Evolutionary conservation across 1,140 invertebrate species (phyloP).

Genomic region (Temnothorax longispinosus): DNA sequence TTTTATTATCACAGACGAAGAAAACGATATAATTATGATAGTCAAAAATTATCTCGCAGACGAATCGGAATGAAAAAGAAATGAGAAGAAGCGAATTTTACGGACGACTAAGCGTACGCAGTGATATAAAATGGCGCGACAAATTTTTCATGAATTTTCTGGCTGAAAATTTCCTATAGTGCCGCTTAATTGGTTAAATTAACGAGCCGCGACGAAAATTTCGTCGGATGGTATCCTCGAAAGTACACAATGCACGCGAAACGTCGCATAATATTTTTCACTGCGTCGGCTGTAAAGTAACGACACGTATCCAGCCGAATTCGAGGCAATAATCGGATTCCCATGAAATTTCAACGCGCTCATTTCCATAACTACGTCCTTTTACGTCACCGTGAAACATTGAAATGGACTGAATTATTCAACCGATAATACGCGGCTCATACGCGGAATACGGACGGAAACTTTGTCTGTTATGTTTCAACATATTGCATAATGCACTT

Average conservation of each 20-base stretch:
- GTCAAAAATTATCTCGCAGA: neutral
- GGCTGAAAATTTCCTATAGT: conserved; percentile 4
- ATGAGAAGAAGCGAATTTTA: neutral
- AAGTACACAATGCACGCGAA: conserved; percentile 39
- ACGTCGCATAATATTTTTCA: conserved; percentile 57
- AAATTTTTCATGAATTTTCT: conserved; percentile 28
- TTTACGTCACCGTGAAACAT: conserved; percentile 28
- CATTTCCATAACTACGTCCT: conserved; percentile 62
- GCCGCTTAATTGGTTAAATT: conserved; percentile 45
- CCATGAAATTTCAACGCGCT: conserved; percentile 53
- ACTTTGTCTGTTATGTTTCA: conserved; percentile 57
- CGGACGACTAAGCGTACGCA: neutral
- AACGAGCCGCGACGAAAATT: conserved; percentile 58
- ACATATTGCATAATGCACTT: conserved; percentile 59
- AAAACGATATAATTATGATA: neutral
- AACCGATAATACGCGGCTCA: conserved; percentile 32
- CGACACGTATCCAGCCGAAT: conserved; percentile 33
- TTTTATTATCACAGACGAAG: neutral
- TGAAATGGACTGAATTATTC: conserved; percentile 58
- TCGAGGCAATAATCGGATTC: conserved; percentile 55
- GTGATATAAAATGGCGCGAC: neutral
- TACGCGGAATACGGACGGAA: conserved; percentile 46
- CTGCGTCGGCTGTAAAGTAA: conserved; percentile 25
- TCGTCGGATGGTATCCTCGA: conserved; percentile 23
- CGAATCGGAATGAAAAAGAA: neutral